Conservation (phyloP, 2,113 vertebrate species). For the Ginglymostoma cirratum region DNA sequence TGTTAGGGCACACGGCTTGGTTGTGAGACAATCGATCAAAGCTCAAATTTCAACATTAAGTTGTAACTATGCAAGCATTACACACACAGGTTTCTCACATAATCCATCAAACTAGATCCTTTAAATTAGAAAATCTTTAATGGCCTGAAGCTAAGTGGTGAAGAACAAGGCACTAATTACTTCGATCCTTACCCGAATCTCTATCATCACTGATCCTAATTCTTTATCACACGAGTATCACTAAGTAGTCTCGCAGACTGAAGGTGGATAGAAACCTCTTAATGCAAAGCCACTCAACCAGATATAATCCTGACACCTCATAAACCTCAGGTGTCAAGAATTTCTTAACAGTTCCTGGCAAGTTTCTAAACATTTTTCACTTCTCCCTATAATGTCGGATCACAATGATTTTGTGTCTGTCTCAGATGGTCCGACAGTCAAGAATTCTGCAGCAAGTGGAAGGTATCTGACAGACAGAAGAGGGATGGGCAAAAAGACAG, state of each 20-base stretch:
- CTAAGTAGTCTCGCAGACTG: neutral
- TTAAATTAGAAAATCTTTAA: slow-evolving; percentile 29
- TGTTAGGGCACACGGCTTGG: neutral
- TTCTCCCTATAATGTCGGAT: neutral
- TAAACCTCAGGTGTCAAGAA: neutral
- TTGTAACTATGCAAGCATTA: slow-evolving; percentile 9
- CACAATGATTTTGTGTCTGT: neutral
- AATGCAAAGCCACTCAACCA: neutral
- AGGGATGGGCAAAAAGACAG: neutral
- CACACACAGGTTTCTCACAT: neutral
- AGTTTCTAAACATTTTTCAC: neutral
- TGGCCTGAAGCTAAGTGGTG: neutral
- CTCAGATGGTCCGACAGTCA: neutral
- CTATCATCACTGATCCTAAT: neutral
- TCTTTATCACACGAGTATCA: neutral
- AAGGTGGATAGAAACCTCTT: neutral
- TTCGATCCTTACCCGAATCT: neutral
- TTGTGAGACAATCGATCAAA: neutral
- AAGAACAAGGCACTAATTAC: slow-evolving; percentile 19
- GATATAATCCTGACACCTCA: neutral
- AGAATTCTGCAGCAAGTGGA: no score
- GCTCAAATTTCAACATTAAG: neutral
- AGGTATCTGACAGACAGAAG: neutral
- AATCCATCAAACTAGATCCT: slow-evolving; percentile 30
- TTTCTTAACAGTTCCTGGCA: neutral